These are phyloP conservation scores for Arbacia lixula DNA, from an alignment of 53 echinoderm and acorn worm genomes.

Conservation along the genomic window DNA sequence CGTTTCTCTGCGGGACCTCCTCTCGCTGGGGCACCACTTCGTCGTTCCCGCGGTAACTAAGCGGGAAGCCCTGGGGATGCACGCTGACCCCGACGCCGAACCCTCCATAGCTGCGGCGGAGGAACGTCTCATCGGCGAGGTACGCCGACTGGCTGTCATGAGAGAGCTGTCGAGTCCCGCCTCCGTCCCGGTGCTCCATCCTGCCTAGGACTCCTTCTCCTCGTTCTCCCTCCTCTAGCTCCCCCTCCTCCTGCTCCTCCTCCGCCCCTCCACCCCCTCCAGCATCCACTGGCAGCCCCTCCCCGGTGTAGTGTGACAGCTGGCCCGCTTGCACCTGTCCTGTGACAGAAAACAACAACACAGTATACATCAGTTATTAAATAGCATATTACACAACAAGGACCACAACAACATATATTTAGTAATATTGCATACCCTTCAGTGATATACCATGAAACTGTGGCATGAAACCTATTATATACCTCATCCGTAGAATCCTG, in stretches of 20 bases:
- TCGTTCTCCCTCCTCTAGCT: neutral
- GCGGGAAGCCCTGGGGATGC: conserved; percentile 30
- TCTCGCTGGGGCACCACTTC: conserved; percentile 42
- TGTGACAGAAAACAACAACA: no score
- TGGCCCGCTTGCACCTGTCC: conserved; percentile 45
- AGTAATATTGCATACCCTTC: no score
- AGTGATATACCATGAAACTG: no score
- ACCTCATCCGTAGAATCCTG: no score
- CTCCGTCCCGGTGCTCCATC: conserved; percentile 50
- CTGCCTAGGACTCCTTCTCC: conserved; percentile 2
- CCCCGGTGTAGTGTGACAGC: conserved; percentile 39
- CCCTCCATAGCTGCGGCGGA: conserved; percentile 47
- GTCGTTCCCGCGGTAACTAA: conserved; percentile 10
- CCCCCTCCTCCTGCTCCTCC: neutral
- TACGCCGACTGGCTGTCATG: conserved; percentile 39
- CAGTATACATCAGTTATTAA: no score
- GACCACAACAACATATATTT: no score
- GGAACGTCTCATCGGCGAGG: conserved; percentile 22
- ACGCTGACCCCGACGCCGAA: conserved; percentile 33
- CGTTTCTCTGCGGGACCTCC: neutral
- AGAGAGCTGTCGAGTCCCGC: conserved; percentile 24
- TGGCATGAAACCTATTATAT: no score
- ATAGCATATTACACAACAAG: no score
- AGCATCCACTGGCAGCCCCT: neutral
- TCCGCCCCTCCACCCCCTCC: neutral